Conservation (phyloP, 2,888 invertebrate genomes). For the Lissocephala sabroskyi region DNA sequence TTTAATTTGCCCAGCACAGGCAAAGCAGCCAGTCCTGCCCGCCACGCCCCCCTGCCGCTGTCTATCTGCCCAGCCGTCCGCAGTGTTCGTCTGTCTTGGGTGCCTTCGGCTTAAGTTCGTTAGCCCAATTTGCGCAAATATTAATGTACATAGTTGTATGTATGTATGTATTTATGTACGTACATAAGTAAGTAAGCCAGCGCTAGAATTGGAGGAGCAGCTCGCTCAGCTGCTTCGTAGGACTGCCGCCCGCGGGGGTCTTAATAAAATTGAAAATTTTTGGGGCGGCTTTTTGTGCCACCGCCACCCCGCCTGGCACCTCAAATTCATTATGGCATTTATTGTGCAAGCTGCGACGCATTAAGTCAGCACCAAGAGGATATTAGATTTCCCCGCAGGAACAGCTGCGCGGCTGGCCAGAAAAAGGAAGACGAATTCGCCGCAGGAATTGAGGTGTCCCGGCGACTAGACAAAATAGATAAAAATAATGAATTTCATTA, state of each 20-base stretch:
- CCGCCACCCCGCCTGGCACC: slow-evolving; percentile 10
- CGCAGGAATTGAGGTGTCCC: no score
- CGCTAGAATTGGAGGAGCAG: no score
- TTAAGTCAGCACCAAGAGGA: slow-evolving; percentile 17
- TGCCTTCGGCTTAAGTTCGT: slow-evolving; percentile 52
- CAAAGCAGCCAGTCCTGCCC: neutral
- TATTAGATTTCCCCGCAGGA: slow-evolving; percentile 46
- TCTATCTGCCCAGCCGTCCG: neutral
- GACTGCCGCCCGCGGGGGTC: slow-evolving; percentile 26
- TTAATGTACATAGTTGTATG: slow-evolving; percentile 53
- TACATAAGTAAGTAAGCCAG: no score
- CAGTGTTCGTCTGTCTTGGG: slow-evolving; percentile 19
- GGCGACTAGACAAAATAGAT: no score
- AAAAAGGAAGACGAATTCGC: no score
- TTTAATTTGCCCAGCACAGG: slow-evolving; percentile 53
- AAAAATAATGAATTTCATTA: no score
- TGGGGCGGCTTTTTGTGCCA: slow-evolving; percentile 9
- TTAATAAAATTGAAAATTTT: slow-evolving; percentile 49
- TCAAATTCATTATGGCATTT: slow-evolving; percentile 55
- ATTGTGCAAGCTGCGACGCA: slow-evolving; percentile 37
- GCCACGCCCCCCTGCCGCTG: neutral
- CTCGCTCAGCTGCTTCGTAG: slow-evolving; percentile 7
- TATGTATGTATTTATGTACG: no score
- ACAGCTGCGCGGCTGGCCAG: slow-evolving; percentile 32
- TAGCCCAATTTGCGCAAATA: slow-evolving; percentile 60